These are phyloP conservation scores for Lycorma delicatula DNA, from an alignment of 1,140 invertebrate genomes.

Conservation along the genomic window DNA sequence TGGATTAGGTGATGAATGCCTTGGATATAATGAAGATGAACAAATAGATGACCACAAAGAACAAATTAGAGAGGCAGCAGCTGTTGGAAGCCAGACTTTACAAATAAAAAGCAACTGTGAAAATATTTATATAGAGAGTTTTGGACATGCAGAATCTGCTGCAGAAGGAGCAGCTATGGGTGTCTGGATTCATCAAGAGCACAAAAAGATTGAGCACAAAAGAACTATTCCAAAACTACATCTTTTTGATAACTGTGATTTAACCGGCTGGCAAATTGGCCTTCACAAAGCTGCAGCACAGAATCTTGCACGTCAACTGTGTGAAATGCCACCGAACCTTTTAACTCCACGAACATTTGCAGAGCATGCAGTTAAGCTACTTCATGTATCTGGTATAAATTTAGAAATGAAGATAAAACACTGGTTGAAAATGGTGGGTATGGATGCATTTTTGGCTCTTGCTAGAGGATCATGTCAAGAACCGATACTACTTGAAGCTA, in stretches of 20 bases:
- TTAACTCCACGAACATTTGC: conserved; percentile 55
- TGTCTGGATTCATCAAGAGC: conserved; percentile 55
- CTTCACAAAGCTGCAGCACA: conserved; percentile 48
- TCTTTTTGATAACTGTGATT: conserved; percentile 33
- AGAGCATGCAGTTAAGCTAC: conserved; percentile 38
- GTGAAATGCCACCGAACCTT: conserved; percentile 53
- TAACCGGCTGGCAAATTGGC: conserved; percentile 46
- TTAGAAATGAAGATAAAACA: conserved; percentile 42
- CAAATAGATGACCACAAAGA: conserved; percentile 59
- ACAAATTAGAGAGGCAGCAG: conserved; percentile 51
- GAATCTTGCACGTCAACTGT: conserved; percentile 49
- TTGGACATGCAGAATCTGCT: conserved; percentile 60
- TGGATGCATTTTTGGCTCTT: conserved; percentile 53
- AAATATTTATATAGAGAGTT: conserved; percentile 50
- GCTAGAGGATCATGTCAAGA: conserved; percentile 50
- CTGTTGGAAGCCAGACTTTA: conserved; percentile 51
- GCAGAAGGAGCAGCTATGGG: conserved; percentile 60
- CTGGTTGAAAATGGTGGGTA: conserved; percentile 44
- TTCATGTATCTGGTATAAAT: conserved; percentile 40
- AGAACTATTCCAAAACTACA: conserved; percentile 13
- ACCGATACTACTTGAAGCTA: conserved; percentile 43
- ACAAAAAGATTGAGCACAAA: conserved; percentile 13
- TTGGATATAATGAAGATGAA: conserved; percentile 51
- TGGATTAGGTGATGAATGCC: conserved; percentile 54
- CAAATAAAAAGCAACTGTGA: conserved; percentile 25